Evolutionary conservation across 2,888 invertebrate genomes (phyloP), one percentile per base, ranked within the genome.

Genomic region (Dione vanillae): DNA sequence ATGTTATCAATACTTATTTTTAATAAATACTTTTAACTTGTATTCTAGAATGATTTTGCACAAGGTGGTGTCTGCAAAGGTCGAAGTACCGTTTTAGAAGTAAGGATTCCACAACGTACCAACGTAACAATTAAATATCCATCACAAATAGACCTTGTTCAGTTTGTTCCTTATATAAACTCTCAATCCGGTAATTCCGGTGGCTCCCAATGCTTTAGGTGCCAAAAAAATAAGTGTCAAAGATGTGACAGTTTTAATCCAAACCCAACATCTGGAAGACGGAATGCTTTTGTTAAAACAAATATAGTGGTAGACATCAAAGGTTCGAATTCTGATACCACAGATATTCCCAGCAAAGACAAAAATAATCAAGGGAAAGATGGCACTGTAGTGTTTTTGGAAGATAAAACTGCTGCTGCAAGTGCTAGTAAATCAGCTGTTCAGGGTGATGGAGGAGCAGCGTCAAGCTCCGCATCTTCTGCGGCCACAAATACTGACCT

Each of bases 281-380:
- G 43, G 0, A 58, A 65, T 27, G 27, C 70, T 10, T 27, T 62
- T 12, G 68, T 74, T 56, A 77, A 72, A 61, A 76, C 82, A 0
- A 81, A 80, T 27, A 80, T 88, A 45, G 74, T 79, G 3, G 78
- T 87, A 56, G 80, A 83, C 40, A 75, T 79, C 3, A 75, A 62
- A 27, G 68, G 75, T 62, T 67, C 70, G 45, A 73, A 73, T 67
- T 52, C 54, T 52, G 45, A 76, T 41, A 43, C 51, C 12, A 5
- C 40, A n/a, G 20, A 37, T 1, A 27, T 40, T 11, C 40, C 64
- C 14, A 35, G 14, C 40, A 49, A 67, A n/a, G 37, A 49, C 1
- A 40, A 12, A 1, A 69, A 70, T 40, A 37, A 20, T 19, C 10
- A 67, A 9, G 47, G 61, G 40, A 68, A 74, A 27, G 72, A 73